Evolutionary conservation across 2,888 invertebrate species (phyloP), one percentile per base, ranked within the genome.

Genomic region (Sphaerophoria rueppellii): DNA sequence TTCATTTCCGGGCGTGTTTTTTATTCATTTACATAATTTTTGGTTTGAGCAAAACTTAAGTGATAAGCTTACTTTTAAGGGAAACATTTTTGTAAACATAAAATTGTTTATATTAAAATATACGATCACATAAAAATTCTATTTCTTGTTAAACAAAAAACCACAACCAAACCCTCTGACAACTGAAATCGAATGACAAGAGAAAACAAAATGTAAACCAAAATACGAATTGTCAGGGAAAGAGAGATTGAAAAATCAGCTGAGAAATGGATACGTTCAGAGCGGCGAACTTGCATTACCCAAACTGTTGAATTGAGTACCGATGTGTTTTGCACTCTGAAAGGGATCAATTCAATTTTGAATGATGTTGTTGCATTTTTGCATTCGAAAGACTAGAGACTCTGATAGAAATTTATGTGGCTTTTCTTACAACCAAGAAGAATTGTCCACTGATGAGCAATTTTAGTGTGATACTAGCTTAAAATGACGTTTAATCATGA

Each of bases 201-300:
- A n/a, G 12, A 54, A 24, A 6, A 6, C 4, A 46, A 43, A 52
- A 52, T 0, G 63, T 61, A 48, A 67, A 24, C 4, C 40, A 58
- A 24, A 2, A 24, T 32, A 9, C 35, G 63, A 63, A n/a, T 40
- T 73, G 60, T 63, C 75, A 76, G 11, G 11, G 5, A 0, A 9
- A 72, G 16, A 43, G 7, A 61, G 52, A 58, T 37, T 69, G 79
- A 76, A 80, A 85, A 35, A 80, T 61, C 82, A 83, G 83, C 80
- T 85, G 83, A 12, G 24, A 35, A 24, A 11, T 43, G 1, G 12
- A 37, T 65, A 0, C 0, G 24, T 14, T 4, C 77, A 71, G 77
- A 46, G 50, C 34, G 63, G 75, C 34, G 1, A 32, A 16, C 5
- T 12, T 34, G 4, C 3, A 12, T 1, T 6, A 0, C 4, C 5